phyloP scores from a whole-genome alignment of 2,797 vertebrate genomes.

The Lutjanus argentimaculatus region DNA sequence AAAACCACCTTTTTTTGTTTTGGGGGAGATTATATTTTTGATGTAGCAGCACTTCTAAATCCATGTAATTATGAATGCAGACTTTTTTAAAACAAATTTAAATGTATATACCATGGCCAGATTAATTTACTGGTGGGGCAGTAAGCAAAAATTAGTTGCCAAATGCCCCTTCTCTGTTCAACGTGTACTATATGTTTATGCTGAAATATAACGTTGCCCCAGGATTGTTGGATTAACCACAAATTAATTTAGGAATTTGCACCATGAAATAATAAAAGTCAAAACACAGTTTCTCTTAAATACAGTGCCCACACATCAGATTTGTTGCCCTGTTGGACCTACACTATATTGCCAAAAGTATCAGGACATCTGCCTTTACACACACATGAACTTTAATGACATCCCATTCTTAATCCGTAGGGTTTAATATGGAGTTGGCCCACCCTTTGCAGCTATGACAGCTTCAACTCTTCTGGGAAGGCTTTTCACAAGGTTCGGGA shows the following conservation, averaged over 20 bases:
- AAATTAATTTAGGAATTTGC: background rate
- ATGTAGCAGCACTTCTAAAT: conserved; percentile 9
- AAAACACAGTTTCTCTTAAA: background rate
- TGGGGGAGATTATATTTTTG: background rate
- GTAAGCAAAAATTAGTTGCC: background rate
- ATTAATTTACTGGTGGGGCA: background rate
- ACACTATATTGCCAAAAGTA: no score
- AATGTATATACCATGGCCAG: background rate
- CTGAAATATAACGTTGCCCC: background rate
- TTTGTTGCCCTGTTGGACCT: background rate
- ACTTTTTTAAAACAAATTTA: background rate
- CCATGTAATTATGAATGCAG: background rate
- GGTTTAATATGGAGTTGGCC: no score
- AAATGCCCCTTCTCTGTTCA: background rate
- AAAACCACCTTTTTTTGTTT: background rate
- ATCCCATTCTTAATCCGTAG: no score
- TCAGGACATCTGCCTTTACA: no score
- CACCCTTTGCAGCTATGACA: no score
- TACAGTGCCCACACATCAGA: background rate
- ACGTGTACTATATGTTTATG: background rate
- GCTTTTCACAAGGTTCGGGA: no score
- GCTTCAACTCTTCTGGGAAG: no score
- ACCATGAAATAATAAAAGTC: background rate
- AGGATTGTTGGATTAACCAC: background rate
- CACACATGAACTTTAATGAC: no score